A percentile compares a stretch with the other conserved stretches of the same genome.
These are phyloP conservation scores for Ptyas mucosa DNA, from an alignment of 2,113 vertebrate genomes.

Conservation along the genomic window DNA sequence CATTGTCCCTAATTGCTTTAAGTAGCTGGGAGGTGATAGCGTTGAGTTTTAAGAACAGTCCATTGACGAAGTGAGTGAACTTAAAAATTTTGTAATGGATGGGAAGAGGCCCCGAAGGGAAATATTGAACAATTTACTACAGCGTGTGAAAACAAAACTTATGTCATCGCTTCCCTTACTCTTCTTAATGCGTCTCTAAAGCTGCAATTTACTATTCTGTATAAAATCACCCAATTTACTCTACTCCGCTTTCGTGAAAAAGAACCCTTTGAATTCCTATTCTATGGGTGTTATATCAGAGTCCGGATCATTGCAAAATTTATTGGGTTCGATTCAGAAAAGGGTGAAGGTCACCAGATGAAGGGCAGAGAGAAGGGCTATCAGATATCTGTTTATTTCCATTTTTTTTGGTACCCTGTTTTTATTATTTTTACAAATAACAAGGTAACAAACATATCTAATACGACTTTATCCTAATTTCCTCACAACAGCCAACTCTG, in stretches of 20 bases:
- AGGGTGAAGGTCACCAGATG: too few relatives aligned
- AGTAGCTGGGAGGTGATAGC: slow-evolving; percentile 4
- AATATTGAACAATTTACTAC: slow-evolving; percentile 17
- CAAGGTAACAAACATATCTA: too few relatives aligned
- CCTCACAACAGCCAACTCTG: too few relatives aligned
- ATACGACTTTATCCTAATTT: too few relatives aligned
- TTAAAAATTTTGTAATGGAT: neutral
- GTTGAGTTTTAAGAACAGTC: neutral
- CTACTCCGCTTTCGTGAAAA: neutral
- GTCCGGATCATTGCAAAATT: neutral
- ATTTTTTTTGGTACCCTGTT: too few relatives aligned
- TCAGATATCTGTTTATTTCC: neutral
- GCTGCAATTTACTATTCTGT: neutral
- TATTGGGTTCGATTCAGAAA: neutral
- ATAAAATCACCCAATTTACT: neutral
- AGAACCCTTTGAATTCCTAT: neutral
- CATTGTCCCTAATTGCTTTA: slow-evolving; percentile 7
- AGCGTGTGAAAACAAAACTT: neutral
- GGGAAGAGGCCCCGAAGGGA: neutral
- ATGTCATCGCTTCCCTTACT: neutral
- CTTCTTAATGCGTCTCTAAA: neutral
- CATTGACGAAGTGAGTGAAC: slow-evolving; percentile 12
- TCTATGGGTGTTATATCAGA: neutral
- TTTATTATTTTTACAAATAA: too few relatives aligned
- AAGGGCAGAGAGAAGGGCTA: neutral